These are phyloP conservation scores for Menidia menidia DNA, from an alignment of 2,797 vertebrate species.

Conservation along the genomic window DNA sequence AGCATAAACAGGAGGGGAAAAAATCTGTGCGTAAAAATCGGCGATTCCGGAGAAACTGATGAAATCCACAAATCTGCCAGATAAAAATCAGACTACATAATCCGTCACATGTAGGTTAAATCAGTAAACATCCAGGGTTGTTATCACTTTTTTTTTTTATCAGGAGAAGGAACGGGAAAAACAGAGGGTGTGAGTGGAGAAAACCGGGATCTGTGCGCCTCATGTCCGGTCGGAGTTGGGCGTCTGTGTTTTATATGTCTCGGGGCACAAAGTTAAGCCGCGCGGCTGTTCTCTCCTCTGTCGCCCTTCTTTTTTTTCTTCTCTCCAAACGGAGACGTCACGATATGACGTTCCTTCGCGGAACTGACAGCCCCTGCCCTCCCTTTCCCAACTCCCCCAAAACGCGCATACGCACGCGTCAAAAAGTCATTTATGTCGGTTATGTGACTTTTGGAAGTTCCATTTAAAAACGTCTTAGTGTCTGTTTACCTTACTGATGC, in stretches of 20 bases:
- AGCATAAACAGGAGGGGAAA: background rate
- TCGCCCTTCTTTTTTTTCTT: background rate
- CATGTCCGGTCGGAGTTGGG: conserved; percentile 7
- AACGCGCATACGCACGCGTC: background rate
- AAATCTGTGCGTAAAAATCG: conserved; percentile 34
- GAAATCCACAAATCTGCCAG: conserved; percentile 8
- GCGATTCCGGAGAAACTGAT: background rate
- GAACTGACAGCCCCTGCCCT: conserved; percentile 4
- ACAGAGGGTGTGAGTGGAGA: background rate
- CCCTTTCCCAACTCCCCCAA: conserved; percentile 26
- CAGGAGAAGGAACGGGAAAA: background rate
- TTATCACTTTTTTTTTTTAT: background rate
- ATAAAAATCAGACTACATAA: background rate
- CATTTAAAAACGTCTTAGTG: background rate
- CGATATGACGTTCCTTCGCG: conserved; percentile 38
- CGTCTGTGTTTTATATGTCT: conserved; percentile 20
- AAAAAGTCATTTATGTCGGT: background rate
- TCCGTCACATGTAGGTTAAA: background rate
- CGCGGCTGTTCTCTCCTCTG: conserved; percentile 6
- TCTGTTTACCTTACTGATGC: background rate
- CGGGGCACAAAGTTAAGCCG: background rate
- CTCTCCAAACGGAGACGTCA: conserved; percentile 42
- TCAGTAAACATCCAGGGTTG: background rate
- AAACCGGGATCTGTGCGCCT: background rate
- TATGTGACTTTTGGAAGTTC: background rate